A percentile compares a stretch with the other conserved stretches of the same genome.
These are phyloP conservation scores for Peromyscus nudipes DNA, from an alignment of 2,797 vertebrate species.

Conservation along the genomic window DNA sequence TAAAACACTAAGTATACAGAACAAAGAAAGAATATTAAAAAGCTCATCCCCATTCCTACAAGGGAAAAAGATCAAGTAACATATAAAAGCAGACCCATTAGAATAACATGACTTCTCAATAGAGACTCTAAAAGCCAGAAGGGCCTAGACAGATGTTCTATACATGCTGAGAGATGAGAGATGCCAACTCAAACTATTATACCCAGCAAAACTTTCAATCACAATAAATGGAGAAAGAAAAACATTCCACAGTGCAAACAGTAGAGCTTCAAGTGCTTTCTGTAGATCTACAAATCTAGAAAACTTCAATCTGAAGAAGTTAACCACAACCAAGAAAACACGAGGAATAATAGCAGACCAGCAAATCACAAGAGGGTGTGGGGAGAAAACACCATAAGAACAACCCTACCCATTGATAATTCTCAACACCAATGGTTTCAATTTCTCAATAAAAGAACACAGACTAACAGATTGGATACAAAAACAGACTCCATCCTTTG, in stretches of 20 bases:
- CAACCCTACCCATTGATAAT: background rate
- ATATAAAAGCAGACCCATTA: background rate
- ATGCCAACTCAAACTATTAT: background rate
- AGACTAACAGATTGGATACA: background rate
- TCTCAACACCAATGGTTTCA: background rate
- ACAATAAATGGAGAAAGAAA: background rate
- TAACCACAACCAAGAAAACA: background rate
- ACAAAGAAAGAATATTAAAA: background rate
- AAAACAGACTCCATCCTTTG: background rate
- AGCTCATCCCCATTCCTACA: background rate
- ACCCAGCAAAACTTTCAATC: background rate
- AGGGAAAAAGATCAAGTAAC: background rate
- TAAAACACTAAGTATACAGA: background rate
- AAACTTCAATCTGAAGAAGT: background rate
- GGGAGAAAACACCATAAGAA: background rate
- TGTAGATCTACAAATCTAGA: background rate
- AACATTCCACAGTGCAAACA: background rate
- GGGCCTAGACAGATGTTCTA: background rate
- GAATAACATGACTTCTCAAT: background rate
- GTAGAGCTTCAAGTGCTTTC: background rate
- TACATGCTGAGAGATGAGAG: background rate
- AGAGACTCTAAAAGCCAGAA: background rate
- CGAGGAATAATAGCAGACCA: background rate
- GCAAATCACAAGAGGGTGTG: background rate
- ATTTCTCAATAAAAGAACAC: background rate